Conservation (phyloP, 1,140 invertebrate species). For the Leptopilina clavipes region DNA sequence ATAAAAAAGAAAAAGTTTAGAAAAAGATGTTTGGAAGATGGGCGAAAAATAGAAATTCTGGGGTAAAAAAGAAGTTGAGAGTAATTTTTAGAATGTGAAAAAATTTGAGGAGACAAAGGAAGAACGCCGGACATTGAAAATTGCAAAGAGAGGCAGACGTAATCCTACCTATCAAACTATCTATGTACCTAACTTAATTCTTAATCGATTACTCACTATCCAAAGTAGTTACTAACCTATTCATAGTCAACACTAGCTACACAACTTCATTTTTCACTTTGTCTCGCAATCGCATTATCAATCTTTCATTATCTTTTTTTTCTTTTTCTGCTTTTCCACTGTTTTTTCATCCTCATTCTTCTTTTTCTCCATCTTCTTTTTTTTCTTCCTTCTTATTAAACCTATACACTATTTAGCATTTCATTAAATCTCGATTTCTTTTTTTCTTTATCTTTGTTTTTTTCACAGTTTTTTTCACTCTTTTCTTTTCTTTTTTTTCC, state of each 20-base stretch:
- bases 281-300: no score
- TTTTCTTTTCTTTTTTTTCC: conserved; percentile 38
- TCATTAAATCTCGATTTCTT: conserved; percentile 34
- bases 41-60: background rate
- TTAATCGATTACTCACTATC: conserved; percentile 62
- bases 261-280: conserved; percentile 53
- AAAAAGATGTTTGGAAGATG: conserved; percentile 23
- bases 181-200: conserved; percentile 59
- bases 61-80: conserved; percentile 12
- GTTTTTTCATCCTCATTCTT: conserved; percentile 34
- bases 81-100: conserved; percentile 19
- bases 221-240: conserved; percentile 64
- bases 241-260: conserved; percentile 67
- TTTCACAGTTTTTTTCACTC: conserved; percentile 32
- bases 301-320: conserved; percentile 23
- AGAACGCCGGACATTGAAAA: conserved; percentile 6
- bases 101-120: no score
- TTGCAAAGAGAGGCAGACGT: conserved; percentile 55
- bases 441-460: no score
- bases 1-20: no score
- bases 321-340: no score
- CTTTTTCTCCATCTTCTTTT: background rate
- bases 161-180: conserved; percentile 64
- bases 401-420: conserved; percentile 65
- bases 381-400: background rate